Evolutionary conservation across 2,888 invertebrate genomes (phyloP).

Genomic region (Diloba caeruleocephala): DNA sequence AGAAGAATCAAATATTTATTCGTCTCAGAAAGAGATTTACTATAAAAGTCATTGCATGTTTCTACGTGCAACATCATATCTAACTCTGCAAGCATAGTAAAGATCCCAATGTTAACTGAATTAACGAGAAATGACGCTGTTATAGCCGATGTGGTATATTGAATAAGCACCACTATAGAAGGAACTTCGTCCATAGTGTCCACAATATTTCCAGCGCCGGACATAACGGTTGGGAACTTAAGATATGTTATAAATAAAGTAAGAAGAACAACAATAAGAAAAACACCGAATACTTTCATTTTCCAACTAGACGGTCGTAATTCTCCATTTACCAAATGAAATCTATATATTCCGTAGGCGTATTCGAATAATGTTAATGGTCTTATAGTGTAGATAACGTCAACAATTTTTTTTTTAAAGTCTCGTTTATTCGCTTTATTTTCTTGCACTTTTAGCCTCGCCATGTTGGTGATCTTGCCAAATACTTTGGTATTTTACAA

Average conservation of each 20-base stretch:
- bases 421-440: slow-evolving; percentile 21
- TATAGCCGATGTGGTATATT: slow-evolving; percentile 59
- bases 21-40: slow-evolving; percentile 49
- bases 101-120: slow-evolving; percentile 56
- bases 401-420: slow-evolving; percentile 34
- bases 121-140: slow-evolving; percentile 57
- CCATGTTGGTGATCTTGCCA: slow-evolving; percentile 17
- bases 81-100: slow-evolving; percentile 58
- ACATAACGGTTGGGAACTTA: slow-evolving; percentile 32
- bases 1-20: slow-evolving; percentile 45
- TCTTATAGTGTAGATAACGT: slow-evolving; percentile 52
- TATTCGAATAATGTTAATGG: slow-evolving; percentile 61
- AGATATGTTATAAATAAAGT: slow-evolving; percentile 39
- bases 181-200: slow-evolving; percentile 58
- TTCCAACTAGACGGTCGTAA: slow-evolving; percentile 51
- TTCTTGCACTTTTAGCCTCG: slow-evolving; percentile 9
- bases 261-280: slow-evolving; percentile 42
- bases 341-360: slow-evolving; percentile 67
- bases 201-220: slow-evolving; percentile 40
- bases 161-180: slow-evolving; percentile 56
- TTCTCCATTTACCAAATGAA: slow-evolving; percentile 51
- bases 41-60: slow-evolving; percentile 57
- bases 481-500: neutral
- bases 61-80: slow-evolving; percentile 59
- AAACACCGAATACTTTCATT: slow-evolving; percentile 59